phyloP scores from a whole-genome alignment of 2,888 invertebrate genomes.

The Camponotus fellah region DNA sequence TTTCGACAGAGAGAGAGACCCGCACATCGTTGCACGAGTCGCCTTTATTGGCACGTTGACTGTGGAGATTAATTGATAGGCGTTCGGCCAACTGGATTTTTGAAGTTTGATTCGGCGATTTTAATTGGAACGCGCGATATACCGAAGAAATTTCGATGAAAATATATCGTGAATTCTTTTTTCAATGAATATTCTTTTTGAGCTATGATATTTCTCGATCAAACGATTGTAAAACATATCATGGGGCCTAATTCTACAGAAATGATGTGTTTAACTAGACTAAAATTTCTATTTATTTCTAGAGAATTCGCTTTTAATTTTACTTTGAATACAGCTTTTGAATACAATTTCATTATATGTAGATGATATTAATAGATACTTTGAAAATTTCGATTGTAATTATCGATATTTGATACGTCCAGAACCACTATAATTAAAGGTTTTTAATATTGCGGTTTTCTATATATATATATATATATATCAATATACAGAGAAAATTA shows the following conservation, averaged over 20 bases:
- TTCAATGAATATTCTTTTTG: not conserved
- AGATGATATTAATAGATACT: not conserved
- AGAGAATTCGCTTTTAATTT: not conserved
- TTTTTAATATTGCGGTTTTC: not conserved
- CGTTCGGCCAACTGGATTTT: slow-evolving; percentile 54
- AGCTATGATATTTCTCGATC: not conserved
- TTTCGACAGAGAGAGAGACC: slow-evolving; percentile 13
- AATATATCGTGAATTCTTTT: slow-evolving; percentile 1
- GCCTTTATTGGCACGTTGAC: slow-evolving; percentile 61
- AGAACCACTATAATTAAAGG: not conserved
- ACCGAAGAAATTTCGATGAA: slow-evolving; percentile 42
- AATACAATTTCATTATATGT: not conserved
- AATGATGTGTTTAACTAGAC: not conserved
- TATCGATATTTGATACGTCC: not conserved
- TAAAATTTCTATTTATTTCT: slow-evolving; percentile 24
- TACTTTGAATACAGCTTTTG: not conserved
- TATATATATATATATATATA: not conserved
- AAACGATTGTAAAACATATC: not conserved
- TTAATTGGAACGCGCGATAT: slow-evolving; percentile 58
- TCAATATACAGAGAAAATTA: not conserved
- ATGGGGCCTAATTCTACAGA: not conserved
- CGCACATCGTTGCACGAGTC: slow-evolving; percentile 41
- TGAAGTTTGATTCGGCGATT: slow-evolving; percentile 45
- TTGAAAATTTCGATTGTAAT: not conserved
- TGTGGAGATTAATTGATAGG: slow-evolving; percentile 63